Evolutionary conservation across 2,888 invertebrate species (phyloP).

Genomic region (Villa cingulata): DNA sequence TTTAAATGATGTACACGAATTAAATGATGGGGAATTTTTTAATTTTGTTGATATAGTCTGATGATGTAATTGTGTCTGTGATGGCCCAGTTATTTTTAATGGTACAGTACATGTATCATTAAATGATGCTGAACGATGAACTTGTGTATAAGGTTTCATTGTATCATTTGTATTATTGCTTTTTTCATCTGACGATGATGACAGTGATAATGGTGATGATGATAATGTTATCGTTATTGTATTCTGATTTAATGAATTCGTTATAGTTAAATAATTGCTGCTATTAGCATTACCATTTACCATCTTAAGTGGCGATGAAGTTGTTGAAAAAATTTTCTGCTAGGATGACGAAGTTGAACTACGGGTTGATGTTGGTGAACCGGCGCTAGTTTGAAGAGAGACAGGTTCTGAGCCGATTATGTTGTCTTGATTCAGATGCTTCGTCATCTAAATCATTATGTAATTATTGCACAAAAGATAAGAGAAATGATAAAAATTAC

Average conservation of each 20-base stretch:
- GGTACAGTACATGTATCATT: constrained; percentile 14
- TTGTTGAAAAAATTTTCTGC: constrained; percentile 11
- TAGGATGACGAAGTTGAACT: constrained; percentile 15
- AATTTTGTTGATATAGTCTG: constrained; percentile 1
- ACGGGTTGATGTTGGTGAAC: constrained; percentile 14
- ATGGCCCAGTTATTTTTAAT: constrained; percentile 11
- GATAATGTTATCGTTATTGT: neutral
- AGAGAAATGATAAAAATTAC: too few species aligned
- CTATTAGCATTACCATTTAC: too few species aligned
- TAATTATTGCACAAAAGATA: neutral
- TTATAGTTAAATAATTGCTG: too few species aligned
- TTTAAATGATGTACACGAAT: constrained; percentile 9
- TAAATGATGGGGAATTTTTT: constrained; percentile 13
- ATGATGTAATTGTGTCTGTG: neutral
- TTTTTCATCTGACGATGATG: constrained; percentile 3
- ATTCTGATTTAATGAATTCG: neutral
- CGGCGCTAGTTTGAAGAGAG: constrained; percentile 14
- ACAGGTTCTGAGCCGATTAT: constrained; percentile 14
- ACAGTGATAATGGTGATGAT: neutral
- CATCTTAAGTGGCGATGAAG: neutral
- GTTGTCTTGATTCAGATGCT: constrained; percentile 6
- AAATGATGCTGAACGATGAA: constrained; percentile 14
- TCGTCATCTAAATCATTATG: constrained; percentile 13
- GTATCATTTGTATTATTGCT: neutral
- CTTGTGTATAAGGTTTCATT: neutral